A percentile compares a stretch with the other conserved stretches of the same genome.
These are phyloP conservation scores for Oryzias sinensis DNA, from an alignment of 2,797 vertebrate genomes.

Conservation along the genomic window DNA sequence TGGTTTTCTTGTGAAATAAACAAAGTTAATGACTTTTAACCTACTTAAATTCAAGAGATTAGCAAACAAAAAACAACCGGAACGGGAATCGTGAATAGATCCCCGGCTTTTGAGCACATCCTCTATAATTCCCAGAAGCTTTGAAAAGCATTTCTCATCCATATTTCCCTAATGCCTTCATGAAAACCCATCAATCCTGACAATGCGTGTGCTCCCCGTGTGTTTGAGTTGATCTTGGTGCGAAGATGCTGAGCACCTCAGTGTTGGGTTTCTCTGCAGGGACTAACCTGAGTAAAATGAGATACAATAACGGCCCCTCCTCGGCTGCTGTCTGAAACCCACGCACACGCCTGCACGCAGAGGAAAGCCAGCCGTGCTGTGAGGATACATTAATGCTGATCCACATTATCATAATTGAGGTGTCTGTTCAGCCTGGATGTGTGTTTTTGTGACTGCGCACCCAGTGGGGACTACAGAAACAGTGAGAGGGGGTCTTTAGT, in stretches of 20 bases:
- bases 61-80: background rate
- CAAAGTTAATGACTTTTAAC: too few relatives aligned
- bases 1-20: too few relatives aligned
- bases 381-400: slow-evolving; percentile 73
- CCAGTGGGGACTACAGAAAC: slow-evolving; percentile 57
- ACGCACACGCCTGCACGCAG: slow-evolving; percentile 37
- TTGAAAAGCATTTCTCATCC: background rate
- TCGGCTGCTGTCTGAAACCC: slow-evolving; percentile 49
- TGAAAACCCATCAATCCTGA: background rate
- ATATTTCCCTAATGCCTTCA: background rate
- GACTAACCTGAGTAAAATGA: slow-evolving; percentile 57
- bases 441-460: slow-evolving; percentile 43
- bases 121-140: too few relatives aligned
- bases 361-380: slow-evolving; percentile 59
- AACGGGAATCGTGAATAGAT: too few relatives aligned
- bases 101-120: too few relatives aligned
- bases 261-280: slow-evolving; percentile 28
- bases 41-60: too few relatives aligned
- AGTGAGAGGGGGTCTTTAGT: slow-evolving; percentile 51
- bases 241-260: slow-evolving; percentile 30
- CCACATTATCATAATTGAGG: slow-evolving; percentile 81
- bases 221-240: background rate
- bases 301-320: slow-evolving; percentile 56
- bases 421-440: slow-evolving; percentile 68
- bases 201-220: background rate